Evolutionary conservation across 1,140 invertebrate species (phyloP).

Genomic region (Hydropsyche tenuis): DNA sequence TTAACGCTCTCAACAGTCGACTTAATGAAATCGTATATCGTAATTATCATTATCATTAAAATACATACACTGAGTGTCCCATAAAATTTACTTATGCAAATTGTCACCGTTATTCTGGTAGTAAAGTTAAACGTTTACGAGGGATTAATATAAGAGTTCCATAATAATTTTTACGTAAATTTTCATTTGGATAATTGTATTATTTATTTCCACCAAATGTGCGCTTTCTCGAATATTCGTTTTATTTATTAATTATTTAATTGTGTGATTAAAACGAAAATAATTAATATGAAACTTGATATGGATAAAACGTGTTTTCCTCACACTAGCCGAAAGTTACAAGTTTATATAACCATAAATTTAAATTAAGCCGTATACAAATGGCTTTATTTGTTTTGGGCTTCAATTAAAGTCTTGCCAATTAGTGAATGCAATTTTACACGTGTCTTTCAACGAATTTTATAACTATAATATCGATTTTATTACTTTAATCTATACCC

Average conservation of each 20-base stretch:
- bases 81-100: conserved; percentile 25
- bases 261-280: too few species aligned
- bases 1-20: not conserved
- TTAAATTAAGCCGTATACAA: not conserved
- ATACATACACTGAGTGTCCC: not conserved
- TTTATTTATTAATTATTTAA: too few species aligned
- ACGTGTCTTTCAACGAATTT: not conserved
- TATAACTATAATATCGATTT: too few species aligned
- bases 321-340: not conserved
- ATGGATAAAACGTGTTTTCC: not conserved
- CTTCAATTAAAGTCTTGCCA: not conserved
- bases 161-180: conserved; percentile 14
- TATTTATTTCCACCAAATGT: too few species aligned
- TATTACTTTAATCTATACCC: not conserved
- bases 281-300: not conserved
- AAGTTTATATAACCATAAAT: conserved; percentile 1
- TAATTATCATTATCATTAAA: conserved; percentile 23
- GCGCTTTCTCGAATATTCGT: too few species aligned
- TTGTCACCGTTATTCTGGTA: conserved; percentile 5
- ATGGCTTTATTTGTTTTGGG: not conserved
- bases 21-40: conserved; percentile 15
- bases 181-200: not conserved
- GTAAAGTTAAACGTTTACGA: conserved; percentile 7
- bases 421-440: not conserved
- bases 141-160: conserved; percentile 7